Evolutionary conservation across 2,888 invertebrate species (phyloP).

Genomic region (Auanema freiburgensis): DNA sequence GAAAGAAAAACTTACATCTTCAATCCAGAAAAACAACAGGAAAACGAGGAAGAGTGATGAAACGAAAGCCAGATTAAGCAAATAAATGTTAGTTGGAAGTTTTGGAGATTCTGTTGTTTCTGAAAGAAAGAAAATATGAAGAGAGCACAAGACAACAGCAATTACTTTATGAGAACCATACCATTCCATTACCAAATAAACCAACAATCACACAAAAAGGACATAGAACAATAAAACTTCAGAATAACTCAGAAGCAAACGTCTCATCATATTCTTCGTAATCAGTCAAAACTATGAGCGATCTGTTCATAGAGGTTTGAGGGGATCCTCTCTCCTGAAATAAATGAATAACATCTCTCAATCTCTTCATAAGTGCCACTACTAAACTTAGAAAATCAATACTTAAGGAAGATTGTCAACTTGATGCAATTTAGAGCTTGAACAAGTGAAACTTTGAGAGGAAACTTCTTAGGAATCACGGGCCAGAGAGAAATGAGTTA

Average conservation of each 20-base stretch:
- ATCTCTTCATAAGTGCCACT: too few relatives aligned
- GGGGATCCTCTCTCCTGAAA: too few relatives aligned
- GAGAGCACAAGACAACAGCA: background rate
- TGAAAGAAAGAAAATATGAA: conserved; percentile 18
- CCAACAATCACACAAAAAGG: conserved; percentile 59
- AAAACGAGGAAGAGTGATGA: conserved; percentile 55
- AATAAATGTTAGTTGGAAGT: conserved; percentile 49
- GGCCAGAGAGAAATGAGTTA: too few relatives aligned
- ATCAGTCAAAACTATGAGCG: too few relatives aligned
- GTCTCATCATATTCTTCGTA: conserved; percentile 10
- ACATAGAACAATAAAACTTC: conserved; percentile 55
- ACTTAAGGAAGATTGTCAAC: too few relatives aligned
- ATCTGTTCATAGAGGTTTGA: too few relatives aligned
- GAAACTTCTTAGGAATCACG: too few relatives aligned
- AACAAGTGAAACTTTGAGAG: too few relatives aligned
- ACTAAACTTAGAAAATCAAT: too few relatives aligned
- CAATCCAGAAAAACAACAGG: conserved; percentile 58
- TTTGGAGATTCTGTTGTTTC: conserved; percentile 54
- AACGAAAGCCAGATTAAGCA: conserved; percentile 51
- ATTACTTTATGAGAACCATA: conserved; percentile 57
- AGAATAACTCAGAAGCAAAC: conserved; percentile 18
- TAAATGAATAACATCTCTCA: too few relatives aligned
- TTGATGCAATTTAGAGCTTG: too few relatives aligned
- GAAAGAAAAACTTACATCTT: conserved; percentile 42
- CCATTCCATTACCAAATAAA: conserved; percentile 59